Evolutionary conservation across 1,140 invertebrate genomes (phyloP), one percentile per base, ranked within the genome.

Genomic region (Drosophila kepulauana): DNA sequence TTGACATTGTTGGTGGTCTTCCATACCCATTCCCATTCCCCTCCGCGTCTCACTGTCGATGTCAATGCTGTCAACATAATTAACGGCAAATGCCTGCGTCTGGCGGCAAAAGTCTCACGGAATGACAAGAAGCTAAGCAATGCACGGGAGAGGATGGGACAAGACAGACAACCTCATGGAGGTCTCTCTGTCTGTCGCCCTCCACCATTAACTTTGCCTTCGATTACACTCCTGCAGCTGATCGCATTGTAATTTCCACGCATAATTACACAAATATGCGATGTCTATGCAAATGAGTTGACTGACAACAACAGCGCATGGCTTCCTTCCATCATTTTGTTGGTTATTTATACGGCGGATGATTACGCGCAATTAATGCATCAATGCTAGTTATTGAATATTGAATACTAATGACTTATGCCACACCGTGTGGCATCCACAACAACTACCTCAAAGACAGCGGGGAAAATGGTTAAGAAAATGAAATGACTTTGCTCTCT

Each of bases 301-400:
- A 13, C 41, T 73, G 75, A 73, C 79, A 72, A 82, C 65, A 69
- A 45, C 65, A 48, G 38, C 8, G 8, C 5, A 1, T 7, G 48
- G 67, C 73, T 79, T 56, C 59, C 65, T 76, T 46, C 62, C 43
- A 54, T 58, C 61, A 79, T 33, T 75, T 75, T 79, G 61, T 68
- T 65, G 58, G 70, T 75, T 81, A 85, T 81, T 86, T 81, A 81
- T 86, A 78, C 63, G 71, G 51, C 67, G 79, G 81, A 56, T 84
- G 84, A 88, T 88, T 89, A 89, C 81, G 84, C 75, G 81, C 85
- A 88, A 88, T 88, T 88, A 88, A 89, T 88, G 85, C 85, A 81
- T 81, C 85, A 89, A 76, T 88, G 81, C 86, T 81, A 79, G 67
- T 58, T 73, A 73, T 64, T 64, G 85, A 88, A 85, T 81, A 86